A percentile compares a stretch with the other conserved stretches of the same genome.
phyloP scores from a whole-genome alignment of 2,113 vertebrate genomes.

The Plecotus auritus region DNA sequence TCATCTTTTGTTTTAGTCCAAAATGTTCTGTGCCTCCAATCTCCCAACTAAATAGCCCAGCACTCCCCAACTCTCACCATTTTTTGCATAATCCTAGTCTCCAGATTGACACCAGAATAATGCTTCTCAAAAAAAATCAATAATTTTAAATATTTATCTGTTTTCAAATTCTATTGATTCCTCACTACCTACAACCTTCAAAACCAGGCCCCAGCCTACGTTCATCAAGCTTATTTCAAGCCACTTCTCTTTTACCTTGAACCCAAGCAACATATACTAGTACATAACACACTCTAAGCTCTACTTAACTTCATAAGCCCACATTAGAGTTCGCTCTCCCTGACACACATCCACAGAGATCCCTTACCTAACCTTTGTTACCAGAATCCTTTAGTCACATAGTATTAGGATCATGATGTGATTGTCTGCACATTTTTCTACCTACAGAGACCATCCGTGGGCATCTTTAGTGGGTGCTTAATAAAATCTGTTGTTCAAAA shows the following conservation, averaged over 20 bases:
- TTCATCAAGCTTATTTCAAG: background rate
- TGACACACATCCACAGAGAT: background rate
- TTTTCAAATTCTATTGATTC: background rate
- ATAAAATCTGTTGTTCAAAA: background rate
- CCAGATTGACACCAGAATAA: background rate
- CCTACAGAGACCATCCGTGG: background rate
- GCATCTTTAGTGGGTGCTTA: background rate
- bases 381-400: background rate
- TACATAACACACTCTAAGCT: background rate
- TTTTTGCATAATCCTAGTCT: background rate
- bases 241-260: background rate
- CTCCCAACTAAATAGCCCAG: background rate
- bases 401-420: background rate
- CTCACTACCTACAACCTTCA: background rate
- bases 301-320: background rate
- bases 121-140: background rate
- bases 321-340: background rate
- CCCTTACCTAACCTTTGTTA: background rate
- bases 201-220: background rate
- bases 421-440: background rate
- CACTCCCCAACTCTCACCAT: background rate
- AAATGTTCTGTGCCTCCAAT: background rate
- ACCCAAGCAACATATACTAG: background rate
- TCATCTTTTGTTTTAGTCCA: background rate
- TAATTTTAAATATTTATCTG: background rate